Conservation (phyloP, 2,797 vertebrate species). For the Esox masquinongy region DNA sequence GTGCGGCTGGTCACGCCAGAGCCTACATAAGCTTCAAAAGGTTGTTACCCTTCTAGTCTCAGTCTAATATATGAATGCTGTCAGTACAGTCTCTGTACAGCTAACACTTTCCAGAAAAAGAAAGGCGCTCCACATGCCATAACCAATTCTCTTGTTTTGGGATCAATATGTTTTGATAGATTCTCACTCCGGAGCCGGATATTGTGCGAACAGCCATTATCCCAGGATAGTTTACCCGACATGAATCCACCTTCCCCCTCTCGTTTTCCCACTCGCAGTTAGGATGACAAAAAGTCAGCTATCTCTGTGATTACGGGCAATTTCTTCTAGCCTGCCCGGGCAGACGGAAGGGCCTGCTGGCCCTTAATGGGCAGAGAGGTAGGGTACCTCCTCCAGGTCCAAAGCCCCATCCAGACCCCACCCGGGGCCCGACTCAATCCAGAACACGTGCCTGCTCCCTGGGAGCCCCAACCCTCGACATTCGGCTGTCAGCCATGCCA, state of each 20-base stretch:
- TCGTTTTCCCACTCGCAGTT: constrained; percentile 68
- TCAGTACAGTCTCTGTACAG: constrained; percentile 76
- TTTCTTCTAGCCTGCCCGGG: constrained; percentile 77
- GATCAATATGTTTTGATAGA: constrained; percentile 85
- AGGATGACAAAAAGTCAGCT: constrained; percentile 77
- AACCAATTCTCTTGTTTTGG: constrained; percentile 79
- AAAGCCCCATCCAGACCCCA: constrained; percentile 46
- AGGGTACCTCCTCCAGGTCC: constrained; percentile 61
- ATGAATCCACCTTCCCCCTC: constrained; percentile 77
- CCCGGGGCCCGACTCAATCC: constrained; percentile 40
- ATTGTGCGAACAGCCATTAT: constrained; percentile 82
- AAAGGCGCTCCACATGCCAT: constrained; percentile 72
- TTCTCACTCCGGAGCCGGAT: constrained; percentile 78
- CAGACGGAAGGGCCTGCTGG: constrained; percentile 70
- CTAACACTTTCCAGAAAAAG: constrained; percentile 78
- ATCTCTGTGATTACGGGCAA: constrained; percentile 81
- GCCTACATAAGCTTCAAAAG: constrained; percentile 59
- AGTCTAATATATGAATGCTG: constrained; percentile 80
- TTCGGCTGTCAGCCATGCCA: constrained; percentile 68
- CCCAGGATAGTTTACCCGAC: constrained; percentile 81
- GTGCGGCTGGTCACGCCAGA: constrained; percentile 57
- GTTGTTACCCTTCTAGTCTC: constrained; percentile 65
- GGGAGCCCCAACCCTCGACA: constrained; percentile 68
- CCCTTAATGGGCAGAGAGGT: constrained; percentile 74
- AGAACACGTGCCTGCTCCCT: constrained; percentile 42